Evolutionary conservation across 2,888 invertebrate species (phyloP), one percentile per base, ranked within the genome.

Genomic region (Hecatera dysodea): DNA sequence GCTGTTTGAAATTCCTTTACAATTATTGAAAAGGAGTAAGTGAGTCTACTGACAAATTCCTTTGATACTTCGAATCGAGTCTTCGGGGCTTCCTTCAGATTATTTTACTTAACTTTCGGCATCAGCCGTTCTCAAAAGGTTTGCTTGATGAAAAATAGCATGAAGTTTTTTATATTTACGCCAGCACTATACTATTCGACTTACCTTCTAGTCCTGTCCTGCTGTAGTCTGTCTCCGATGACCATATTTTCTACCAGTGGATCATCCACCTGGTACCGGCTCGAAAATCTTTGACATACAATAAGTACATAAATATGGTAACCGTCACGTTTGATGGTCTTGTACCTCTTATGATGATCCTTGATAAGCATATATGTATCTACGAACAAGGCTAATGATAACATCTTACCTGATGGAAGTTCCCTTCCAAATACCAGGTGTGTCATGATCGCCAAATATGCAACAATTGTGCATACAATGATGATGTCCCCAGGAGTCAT

Each of bases 221-320:
- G 86, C 24, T 87, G 85, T 42, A 89, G 81, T 77, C 92, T 93
- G 83, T 95, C 95, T 44, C 95, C 94, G 6, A 93, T 88, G 27
- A 95, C 91, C 27, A 95, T 94, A 75, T 95, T 96, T 79, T 93
- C 93, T 67, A 94, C 93, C 55, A 96, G 78, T 22, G 96, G 96
- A 4, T 96, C 96, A 76, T 96, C 96, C 39, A 94, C 86, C 70
- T 95, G 93, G 92, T 22, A 93, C 93, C 0, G 94, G 93, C 67
- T 94, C 94, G 78, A 93, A 94, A 92, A 94, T 92, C 87, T 93
- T 94, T 74, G 90, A 90, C 70, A 78, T 65, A 70, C 46, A 57
- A 81, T 67, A 56, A 67, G 52, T 59, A 57, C 42, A 39, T 71
- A 68, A n/a, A 75, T 75, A 60, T 52, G 17, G 60, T 52, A 62